Base-by-base conservation (phyloP, 2,888 invertebrate genomes). In the Hypena proboscidalis region DNA sequence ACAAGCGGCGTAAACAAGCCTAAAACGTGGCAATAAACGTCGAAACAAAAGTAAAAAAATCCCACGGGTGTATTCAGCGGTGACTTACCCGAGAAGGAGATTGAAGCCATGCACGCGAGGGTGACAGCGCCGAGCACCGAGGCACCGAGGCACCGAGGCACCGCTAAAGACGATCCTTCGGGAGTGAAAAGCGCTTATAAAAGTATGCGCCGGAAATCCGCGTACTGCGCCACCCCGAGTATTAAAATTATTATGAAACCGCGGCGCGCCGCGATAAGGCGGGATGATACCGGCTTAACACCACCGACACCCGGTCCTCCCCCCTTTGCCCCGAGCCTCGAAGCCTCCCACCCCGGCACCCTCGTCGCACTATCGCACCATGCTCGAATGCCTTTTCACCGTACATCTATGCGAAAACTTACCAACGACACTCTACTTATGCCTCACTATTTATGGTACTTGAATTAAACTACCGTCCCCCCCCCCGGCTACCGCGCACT, bases 241-340 rank as follows among this genome's bases (percentile, higher is more conserved):
- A 90, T 89, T 88, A 90, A 90, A 90, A 90, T 90, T 85, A 88
- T 90, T 89, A 90, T 90, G 80, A 90, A 87, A 85, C 84, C 83
- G 75, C 76, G 68, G 65, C 70, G 70, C 75, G 67, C 67, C 63
- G 73, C 81, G 81, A 82, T 84, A 85, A 84, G 80, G 83, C 77
- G 79, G 84, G 85, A 84, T 84, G 82, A 85, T 82, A 77, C 81
- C 76, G 69, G 80, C 83, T 85, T 85, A 83, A 74, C 83, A 78
- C 83, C 77, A 69, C 71, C 44, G 29, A 2, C 33, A 29, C 36
- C 32, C 68, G 56, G 57, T 58, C 61, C 61, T 58, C 68, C 57
- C 57, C 58, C 61, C 61, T 58, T 53, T 57, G 55, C 51, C 49
- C 60, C 58, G 56, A 52, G 40, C n/a, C n/a, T n/a, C n/a, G 32